Evolutionary conservation across 2,888 invertebrate genomes (phyloP).

Genomic region (Liposcelis brunnea): DNA sequence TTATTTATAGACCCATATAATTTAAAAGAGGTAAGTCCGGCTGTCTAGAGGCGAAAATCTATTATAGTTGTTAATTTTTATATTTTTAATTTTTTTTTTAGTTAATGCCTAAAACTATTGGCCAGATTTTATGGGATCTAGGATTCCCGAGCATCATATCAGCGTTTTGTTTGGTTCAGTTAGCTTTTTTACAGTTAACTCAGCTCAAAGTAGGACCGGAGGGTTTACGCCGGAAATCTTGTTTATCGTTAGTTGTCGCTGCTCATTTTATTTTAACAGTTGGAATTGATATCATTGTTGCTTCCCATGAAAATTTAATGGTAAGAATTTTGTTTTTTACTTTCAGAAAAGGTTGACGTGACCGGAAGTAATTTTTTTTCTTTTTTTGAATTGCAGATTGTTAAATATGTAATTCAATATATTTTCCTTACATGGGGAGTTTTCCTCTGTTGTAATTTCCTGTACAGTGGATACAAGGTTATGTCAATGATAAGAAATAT

Average conservation of each 20-base stretch:
- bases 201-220: constrained; percentile 34
- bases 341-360: neutral
- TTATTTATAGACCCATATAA: constrained; percentile 40
- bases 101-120: constrained; percentile 32
- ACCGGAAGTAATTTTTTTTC: neutral
- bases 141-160: constrained; percentile 38
- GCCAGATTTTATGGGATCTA: constrained; percentile 34
- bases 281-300: constrained; percentile 31
- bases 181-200: constrained; percentile 36
- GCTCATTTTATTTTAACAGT: constrained; percentile 32
- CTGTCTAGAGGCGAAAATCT: too few relatives aligned
- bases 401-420: constrained; percentile 32
- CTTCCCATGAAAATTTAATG: constrained; percentile 25
- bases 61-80: too few relatives aligned
- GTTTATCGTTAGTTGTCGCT: constrained; percentile 32
- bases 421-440: constrained; percentile 35
- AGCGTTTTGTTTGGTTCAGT: constrained; percentile 36
- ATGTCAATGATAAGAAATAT: constrained; percentile 28
- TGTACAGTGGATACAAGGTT: constrained; percentile 34
- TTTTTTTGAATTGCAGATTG: constrained; percentile 21
- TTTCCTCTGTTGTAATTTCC: constrained; percentile 33
- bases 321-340: constrained; percentile 10
- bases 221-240: constrained; percentile 31
- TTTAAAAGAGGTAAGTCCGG: constrained; percentile 31
- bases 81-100: constrained; percentile 18